Evolutionary conservation across 2,113 vertebrate species (phyloP).

Genomic region (Cephalophus harveyi): DNA sequence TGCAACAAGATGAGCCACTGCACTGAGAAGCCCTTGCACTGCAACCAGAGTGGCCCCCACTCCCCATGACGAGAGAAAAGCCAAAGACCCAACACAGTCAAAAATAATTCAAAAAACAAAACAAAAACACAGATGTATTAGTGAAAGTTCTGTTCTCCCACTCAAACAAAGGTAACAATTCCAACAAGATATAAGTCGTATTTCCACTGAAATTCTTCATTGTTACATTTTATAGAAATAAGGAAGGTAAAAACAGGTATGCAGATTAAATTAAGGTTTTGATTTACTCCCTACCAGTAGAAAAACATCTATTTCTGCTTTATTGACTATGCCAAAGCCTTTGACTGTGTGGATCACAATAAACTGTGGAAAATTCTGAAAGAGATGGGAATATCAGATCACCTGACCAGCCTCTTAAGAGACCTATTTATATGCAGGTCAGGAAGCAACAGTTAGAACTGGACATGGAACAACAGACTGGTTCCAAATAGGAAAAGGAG

Average conservation of each 20-base stretch:
- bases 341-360: no score
- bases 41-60: background rate
- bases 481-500: no score
- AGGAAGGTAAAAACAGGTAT: background rate
- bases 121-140: background rate
- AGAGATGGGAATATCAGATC: no score
- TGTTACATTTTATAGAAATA: slow-evolving; percentile 36
- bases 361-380: no score
- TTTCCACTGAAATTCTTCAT: background rate
- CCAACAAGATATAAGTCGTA: background rate
- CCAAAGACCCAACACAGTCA: background rate
- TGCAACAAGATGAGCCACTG: background rate
- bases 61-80: background rate
- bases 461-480: no score
- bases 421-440: no score
- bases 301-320: no score
- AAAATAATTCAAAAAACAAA: background rate
- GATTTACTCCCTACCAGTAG: background rate
- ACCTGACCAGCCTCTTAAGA: no score
- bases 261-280: background rate
- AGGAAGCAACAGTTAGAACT: no score
- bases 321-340: no score
- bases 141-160: background rate
- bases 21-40: background rate
- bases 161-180: background rate